Conservation (phyloP, 2,888 invertebrate species). For the Tachina lurida region DNA sequence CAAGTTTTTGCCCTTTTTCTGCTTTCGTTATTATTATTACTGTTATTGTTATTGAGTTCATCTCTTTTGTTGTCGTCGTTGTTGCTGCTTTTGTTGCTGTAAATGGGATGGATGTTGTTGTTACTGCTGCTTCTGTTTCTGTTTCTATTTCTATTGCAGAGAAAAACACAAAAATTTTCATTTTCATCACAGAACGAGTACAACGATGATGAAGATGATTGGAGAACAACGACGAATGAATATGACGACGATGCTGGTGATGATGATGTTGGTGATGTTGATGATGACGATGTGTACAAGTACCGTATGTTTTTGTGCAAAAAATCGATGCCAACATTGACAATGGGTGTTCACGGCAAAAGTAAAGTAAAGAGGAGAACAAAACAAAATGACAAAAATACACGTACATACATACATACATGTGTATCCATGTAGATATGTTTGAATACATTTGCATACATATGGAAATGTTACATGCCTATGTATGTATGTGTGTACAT, state of each 20-base stretch:
- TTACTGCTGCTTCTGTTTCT: conserved; percentile 44
- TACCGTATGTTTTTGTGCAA: conserved; percentile 69
- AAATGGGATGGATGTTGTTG: conserved; percentile 53
- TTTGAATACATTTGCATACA: no score
- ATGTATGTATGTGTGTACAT: not conserved
- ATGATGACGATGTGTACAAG: conserved; percentile 61
- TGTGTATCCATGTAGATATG: not conserved
- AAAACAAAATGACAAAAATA: conserved; percentile 62
- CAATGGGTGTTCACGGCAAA: conserved; percentile 73
- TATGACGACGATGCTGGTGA: conserved; percentile 33
- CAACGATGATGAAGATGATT: conserved; percentile 43
- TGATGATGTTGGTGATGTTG: conserved; percentile 24
- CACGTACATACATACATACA: not conserved
- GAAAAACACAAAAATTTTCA: conserved; percentile 61
- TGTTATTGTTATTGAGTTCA: conserved; percentile 64
- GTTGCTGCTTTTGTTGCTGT: conserved; percentile 20
- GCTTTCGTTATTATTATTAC: conserved; percentile 54
- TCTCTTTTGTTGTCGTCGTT: conserved; percentile 43
- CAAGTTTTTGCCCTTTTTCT: conserved; percentile 67
- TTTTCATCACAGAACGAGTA: conserved; percentile 63
- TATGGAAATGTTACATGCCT: no score
- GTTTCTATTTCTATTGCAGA: conserved; percentile 44
- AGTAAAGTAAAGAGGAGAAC: conserved; percentile 59
- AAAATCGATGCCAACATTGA: conserved; percentile 75
- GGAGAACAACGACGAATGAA: conserved; percentile 32